phyloP scores from a whole-genome alignment of 2,888 invertebrate genomes.

The Tricholauxania praeusta region DNA sequence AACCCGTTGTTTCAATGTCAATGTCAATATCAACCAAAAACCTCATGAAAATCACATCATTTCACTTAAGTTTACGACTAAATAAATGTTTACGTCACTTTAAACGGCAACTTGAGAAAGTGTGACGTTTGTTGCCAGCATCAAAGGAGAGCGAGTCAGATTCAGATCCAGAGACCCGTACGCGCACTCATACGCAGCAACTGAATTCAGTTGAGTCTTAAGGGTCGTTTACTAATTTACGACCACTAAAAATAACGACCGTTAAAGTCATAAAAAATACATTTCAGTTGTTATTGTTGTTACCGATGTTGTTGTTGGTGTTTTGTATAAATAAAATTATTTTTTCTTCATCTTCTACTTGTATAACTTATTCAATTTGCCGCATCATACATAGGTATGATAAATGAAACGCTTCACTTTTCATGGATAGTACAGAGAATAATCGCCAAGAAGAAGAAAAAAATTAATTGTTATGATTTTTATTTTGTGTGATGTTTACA shows the following conservation, averaged over 20 bases:
- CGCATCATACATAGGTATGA: background rate
- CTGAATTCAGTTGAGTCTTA: constrained; percentile 12
- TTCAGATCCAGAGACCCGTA: constrained; percentile 22
- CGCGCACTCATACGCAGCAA: background rate
- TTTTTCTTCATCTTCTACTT: constrained; percentile 12
- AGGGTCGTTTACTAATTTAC: constrained; percentile 52
- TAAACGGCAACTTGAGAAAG: background rate
- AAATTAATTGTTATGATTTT: constrained; percentile 17
- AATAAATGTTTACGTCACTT: constrained; percentile 51
- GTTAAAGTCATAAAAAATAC: constrained; percentile 47
- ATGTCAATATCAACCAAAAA: constrained; percentile 32
- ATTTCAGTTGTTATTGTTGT: background rate
- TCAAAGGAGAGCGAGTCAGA: background rate
- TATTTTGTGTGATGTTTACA: constrained; percentile 3
- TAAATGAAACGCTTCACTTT: background rate
- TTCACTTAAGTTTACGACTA: constrained; percentile 56
- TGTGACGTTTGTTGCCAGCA: background rate
- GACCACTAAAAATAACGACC: constrained; percentile 54
- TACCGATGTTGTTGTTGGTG: background rate
- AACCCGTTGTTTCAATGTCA: constrained; percentile 26
- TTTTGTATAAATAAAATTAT: background rate
- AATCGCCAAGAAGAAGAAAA: background rate
- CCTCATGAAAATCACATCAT: constrained; percentile 54
- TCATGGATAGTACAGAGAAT: background rate
- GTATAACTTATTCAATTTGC: constrained; percentile 11